phyloP scores from a whole-genome alignment of 37 sponge, comb jelly and placozoan species.

The Aplysina aerophoba region DNA sequence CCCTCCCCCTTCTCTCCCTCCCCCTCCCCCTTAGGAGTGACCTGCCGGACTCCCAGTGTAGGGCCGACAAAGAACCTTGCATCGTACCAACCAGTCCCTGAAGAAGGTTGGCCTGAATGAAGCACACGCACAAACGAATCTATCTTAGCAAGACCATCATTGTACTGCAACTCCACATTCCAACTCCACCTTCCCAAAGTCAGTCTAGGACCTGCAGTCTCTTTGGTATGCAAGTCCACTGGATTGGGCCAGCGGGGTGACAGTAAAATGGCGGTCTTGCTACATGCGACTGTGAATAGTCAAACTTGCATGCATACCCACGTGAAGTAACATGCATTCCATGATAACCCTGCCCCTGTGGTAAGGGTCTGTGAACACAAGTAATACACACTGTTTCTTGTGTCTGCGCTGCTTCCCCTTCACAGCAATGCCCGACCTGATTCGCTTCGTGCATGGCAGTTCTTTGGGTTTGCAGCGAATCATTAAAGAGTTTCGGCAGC shows the following conservation, averaged over 20 bases:
- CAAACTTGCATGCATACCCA: not conserved
- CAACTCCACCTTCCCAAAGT: no score
- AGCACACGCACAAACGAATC: no score
- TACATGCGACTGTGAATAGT: not conserved
- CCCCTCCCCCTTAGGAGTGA: not conserved
- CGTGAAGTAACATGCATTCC: not conserved
- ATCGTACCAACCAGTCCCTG: conserved; percentile 52
- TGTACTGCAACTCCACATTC: no score
- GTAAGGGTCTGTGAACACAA: no score
- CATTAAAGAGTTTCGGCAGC: conserved; percentile 64
- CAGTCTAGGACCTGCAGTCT: no score
- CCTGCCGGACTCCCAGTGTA: not conserved
- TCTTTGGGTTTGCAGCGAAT: conserved; percentile 62
- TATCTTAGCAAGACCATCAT: no score
- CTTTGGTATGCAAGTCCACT: no score
- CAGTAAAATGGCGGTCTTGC: no score
- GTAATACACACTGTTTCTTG: no score
- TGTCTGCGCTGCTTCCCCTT: not conserved
- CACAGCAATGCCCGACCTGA: conserved; percentile 85
- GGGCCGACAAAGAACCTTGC: not conserved
- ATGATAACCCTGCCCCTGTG: no score
- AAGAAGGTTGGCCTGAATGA: conserved; percentile 50
- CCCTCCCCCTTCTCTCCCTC: no score
- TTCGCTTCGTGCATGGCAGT: conserved; percentile 80
- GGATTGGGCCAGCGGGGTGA: no score